Percentiles rank a stretch among this genome's conserved stretches.
These are phyloP conservation scores for Dermochelys coriacea DNA, from an alignment of 2,797 vertebrate genomes.

Conservation along the genomic window DNA sequence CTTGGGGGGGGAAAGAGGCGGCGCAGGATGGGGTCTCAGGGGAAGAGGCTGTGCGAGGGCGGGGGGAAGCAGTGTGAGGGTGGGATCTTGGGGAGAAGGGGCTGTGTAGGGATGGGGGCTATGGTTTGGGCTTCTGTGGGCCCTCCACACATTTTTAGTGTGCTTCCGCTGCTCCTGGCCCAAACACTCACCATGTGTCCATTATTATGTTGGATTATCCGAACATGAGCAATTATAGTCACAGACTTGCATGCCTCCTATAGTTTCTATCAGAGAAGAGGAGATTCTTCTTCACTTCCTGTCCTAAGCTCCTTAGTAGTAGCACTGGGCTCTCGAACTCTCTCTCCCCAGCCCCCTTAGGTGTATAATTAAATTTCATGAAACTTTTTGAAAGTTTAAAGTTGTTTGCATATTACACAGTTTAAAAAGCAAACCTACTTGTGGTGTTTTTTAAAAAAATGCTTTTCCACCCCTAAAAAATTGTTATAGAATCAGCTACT, in stretches of 20 bases:
- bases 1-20: too few species aligned
- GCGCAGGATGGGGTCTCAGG: too few species aligned
- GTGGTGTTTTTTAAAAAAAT: too few species aligned
- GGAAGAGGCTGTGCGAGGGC: too few species aligned
- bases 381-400: not conserved
- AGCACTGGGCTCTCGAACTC: not conserved
- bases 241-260: not conserved
- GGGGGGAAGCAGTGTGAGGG: too few species aligned
- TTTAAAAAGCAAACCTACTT: not conserved
- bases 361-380: not conserved
- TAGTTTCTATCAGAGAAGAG: not conserved
- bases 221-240: not conserved
- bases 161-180: too few species aligned
- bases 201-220: not conserved
- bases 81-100: too few species aligned
- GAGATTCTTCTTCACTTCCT: not conserved
- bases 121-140: too few species aligned
- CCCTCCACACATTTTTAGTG: too few species aligned
- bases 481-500: not conserved
- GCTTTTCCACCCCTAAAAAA: fast-evolving
- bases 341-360: too few species aligned
- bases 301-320: not conserved
- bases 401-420: not conserved
- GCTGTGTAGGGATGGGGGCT: too few species aligned
- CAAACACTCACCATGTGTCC: not conserved